Evolutionary conservation across 2,797 vertebrate species (phyloP).

Genomic region (Characodon lateralis): DNA sequence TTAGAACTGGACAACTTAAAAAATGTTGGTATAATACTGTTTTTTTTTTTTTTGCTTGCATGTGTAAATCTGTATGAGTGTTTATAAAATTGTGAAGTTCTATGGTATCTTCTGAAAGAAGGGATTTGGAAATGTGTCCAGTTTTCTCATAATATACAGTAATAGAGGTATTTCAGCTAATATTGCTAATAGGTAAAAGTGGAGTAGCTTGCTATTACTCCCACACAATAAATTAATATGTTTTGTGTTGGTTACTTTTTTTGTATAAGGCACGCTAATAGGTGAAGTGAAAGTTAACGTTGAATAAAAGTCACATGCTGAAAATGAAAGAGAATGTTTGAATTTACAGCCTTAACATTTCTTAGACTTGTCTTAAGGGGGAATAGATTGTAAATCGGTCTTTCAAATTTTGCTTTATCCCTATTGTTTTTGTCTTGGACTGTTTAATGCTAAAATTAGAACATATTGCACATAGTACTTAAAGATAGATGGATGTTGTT

Average conservation of each 20-base stretch:
- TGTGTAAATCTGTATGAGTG: constrained; percentile 44
- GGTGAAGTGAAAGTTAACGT: constrained; percentile 63
- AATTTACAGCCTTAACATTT: constrained; percentile 43
- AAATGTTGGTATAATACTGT: constrained; percentile 59
- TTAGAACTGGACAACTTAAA: constrained; percentile 61
- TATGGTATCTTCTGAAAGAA: constrained; percentile 29
- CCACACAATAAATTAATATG: constrained; percentile 35
- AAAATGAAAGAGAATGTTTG: constrained; percentile 52
- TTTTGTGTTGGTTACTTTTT: constrained; percentile 53
- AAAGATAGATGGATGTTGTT: not conserved
- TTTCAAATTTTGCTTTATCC: not conserved
- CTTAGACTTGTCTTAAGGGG: constrained; percentile 4
- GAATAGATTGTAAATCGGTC: not conserved
- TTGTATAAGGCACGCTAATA: constrained; percentile 68
- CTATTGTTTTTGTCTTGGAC: not conserved
- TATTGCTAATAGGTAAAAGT: constrained; percentile 26
- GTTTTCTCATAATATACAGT: constrained; percentile 31
- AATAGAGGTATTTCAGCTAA: constrained; percentile 29
- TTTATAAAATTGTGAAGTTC: constrained; percentile 61
- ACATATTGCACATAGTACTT: not conserved
- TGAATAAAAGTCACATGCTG: constrained; percentile 71
- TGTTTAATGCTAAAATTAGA: not conserved
- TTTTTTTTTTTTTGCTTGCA: constrained; percentile 59
- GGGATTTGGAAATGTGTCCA: constrained; percentile 15
- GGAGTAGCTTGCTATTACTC: constrained; percentile 30